Percentiles rank a stretch among this genome's conserved stretches.
phyloP scores from a whole-genome alignment of 1,140 invertebrate species.

The Drosophila kohkoa region DNA sequence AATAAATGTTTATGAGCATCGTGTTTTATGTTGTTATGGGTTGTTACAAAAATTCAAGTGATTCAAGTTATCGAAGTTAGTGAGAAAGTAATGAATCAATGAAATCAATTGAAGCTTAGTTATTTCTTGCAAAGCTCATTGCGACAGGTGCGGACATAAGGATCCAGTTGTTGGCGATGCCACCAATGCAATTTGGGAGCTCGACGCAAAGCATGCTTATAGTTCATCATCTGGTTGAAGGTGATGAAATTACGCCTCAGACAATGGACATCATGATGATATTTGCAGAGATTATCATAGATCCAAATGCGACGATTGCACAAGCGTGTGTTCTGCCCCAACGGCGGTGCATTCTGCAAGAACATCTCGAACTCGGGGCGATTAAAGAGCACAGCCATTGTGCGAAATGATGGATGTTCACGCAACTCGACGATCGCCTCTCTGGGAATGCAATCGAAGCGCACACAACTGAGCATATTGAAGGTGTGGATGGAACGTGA shows the following conservation, averaged over 20 bases:
- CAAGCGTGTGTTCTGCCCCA: conserved; percentile 19
- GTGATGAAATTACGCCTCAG: conserved; percentile 27
- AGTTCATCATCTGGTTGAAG: conserved; percentile 11
- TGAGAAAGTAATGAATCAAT: no score
- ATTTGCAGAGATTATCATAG: conserved; percentile 20
- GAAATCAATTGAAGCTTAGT: no score
- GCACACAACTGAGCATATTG: conserved; percentile 9
- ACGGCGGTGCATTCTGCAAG: not conserved
- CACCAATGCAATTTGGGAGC: conserved; percentile 35
- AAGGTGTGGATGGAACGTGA: not conserved
- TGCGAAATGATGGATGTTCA: not conserved
- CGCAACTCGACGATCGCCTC: conserved; percentile 29
- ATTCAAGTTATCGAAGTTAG: no score
- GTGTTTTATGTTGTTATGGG: no score
- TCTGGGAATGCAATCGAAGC: conserved; percentile 23
- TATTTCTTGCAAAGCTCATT: conserved; percentile 5
- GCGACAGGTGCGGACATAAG: conserved; percentile 29
- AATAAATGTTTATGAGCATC: no score
- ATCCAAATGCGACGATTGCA: conserved; percentile 41
- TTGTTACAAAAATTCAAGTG: no score
- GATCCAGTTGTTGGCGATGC: conserved; percentile 31
- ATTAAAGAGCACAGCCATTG: not conserved
- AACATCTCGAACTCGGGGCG: conserved; percentile 26
- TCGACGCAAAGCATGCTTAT: not conserved
- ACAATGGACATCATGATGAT: conserved; percentile 44